phyloP scores from a whole-genome alignment of 1,140 invertebrate species.

The Rhopalosiphum maidis region DNA sequence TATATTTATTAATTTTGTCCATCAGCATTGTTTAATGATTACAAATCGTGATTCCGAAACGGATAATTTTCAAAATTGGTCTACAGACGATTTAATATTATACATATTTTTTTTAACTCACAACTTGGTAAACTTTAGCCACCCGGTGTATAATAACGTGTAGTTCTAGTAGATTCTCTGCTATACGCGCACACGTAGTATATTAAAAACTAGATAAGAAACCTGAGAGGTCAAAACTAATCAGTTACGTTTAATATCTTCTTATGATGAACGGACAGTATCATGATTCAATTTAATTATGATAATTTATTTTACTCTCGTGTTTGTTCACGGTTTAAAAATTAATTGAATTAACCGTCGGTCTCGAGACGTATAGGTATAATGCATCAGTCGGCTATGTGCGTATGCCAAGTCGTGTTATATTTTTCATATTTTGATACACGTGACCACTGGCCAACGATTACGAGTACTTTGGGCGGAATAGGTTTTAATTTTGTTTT shows the following conservation, averaged over 20 bases:
- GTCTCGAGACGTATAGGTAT: neutral
- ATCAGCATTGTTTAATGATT: neutral
- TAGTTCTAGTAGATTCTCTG: neutral
- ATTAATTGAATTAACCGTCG: neutral
- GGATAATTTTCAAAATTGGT: neutral
- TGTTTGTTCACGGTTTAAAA: neutral
- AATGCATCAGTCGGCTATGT: neutral
- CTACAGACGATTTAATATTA: neutral
- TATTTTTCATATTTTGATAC: neutral
- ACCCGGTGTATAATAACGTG: neutral
- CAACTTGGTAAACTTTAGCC: neutral
- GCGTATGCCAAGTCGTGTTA: neutral
- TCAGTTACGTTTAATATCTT: neutral
- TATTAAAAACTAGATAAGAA: neutral
- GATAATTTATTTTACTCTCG: neutral
- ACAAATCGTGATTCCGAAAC: neutral
- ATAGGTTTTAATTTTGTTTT: neutral
- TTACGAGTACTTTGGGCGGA: neutral
- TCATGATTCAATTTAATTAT: neutral
- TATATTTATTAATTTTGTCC: neutral
- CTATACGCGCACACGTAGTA: neutral
- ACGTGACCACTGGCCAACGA: neutral
- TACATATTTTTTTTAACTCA: neutral
- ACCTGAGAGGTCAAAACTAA: neutral
- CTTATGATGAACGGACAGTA: neutral